Conservation (phyloP, 2,113 vertebrate genomes). For the Sander vitreus region DNA sequence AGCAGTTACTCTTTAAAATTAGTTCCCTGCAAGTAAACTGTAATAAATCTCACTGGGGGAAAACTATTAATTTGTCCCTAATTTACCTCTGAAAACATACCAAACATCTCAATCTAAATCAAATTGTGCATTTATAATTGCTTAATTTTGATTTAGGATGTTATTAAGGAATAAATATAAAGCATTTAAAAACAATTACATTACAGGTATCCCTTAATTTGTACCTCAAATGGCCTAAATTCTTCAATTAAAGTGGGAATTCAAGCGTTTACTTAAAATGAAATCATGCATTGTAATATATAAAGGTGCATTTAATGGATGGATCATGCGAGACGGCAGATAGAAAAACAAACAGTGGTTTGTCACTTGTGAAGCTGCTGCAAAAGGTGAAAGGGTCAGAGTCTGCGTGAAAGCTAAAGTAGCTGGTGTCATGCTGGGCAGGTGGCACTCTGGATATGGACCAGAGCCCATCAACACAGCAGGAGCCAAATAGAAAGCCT, state of each 20-base stretch:
- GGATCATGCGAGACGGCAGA: background rate
- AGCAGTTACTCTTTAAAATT: background rate
- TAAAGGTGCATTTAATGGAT: background rate
- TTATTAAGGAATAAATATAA: too few species aligned
- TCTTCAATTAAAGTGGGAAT: background rate
- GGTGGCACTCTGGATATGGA: slow-evolving; percentile 49
- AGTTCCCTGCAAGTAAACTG: background rate
- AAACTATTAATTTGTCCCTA: background rate
- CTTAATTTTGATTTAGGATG: too few species aligned
- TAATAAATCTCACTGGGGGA: background rate
- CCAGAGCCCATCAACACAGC: slow-evolving; percentile 58
- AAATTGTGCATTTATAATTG: too few species aligned
- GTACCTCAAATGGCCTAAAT: background rate
- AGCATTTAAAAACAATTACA: too few species aligned
- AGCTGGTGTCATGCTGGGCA: slow-evolving; percentile 33
- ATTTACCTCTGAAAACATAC: too few species aligned
- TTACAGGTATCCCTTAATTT: too few species aligned
- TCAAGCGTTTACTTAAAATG: background rate
- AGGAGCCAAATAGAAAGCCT: slow-evolving; percentile 34
- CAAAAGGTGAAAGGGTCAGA: slow-evolving; percentile 44
- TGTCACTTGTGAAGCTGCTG: slow-evolving; percentile 30
- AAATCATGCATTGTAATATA: background rate
- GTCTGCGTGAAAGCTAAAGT: slow-evolving; percentile 32
- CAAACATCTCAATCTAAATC: too few species aligned
- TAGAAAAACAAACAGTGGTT: slow-evolving; percentile 13